phyloP scores from a whole-genome alignment of 2,797 vertebrate species.

The Coilia nasus region DNA sequence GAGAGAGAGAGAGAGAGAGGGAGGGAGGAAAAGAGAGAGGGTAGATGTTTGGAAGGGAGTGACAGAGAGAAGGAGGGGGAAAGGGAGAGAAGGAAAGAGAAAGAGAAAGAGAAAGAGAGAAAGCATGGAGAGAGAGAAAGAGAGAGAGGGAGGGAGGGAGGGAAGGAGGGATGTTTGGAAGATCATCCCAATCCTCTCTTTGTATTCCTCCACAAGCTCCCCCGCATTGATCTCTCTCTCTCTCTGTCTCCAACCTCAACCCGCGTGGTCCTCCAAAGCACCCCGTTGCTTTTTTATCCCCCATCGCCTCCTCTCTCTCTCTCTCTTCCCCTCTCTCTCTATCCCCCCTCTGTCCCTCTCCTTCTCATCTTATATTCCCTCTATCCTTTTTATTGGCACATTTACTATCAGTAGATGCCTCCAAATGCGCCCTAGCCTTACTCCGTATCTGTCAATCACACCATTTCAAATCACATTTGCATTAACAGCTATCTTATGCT shows the following conservation, averaged over 20 bases:
- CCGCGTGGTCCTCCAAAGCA: neutral
- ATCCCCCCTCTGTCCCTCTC: constrained; percentile 56
- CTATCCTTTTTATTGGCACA: constrained; percentile 28
- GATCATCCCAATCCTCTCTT: constrained; percentile 41
- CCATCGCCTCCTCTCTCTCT: constrained; percentile 20
- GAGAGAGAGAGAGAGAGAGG: constrained; percentile 87
- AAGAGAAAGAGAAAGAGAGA: constrained; percentile 35
- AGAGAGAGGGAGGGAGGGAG: constrained; percentile 17
- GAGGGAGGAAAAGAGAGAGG: constrained; percentile 63
- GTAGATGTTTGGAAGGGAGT: constrained; percentile 64
- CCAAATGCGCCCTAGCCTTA: constrained; percentile 7
- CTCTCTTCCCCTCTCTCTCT: constrained; percentile 37
- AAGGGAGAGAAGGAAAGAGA: constrained; percentile 1
- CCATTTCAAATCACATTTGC: constrained; percentile 17
- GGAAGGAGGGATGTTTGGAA: constrained; percentile 7
- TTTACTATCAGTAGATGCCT: constrained; percentile 23
- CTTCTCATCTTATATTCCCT: constrained; percentile 22
- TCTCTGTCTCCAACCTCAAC: neutral
- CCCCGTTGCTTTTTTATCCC: constrained; percentile 28
- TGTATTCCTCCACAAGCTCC: constrained; percentile 47
- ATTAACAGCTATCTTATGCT: constrained; percentile 19
- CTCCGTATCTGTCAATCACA: constrained; percentile 18
- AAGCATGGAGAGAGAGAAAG: constrained; percentile 8
- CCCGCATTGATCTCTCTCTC: constrained; percentile 36
- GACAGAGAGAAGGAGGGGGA: constrained; percentile 84